phyloP scores from a whole-genome alignment of 2,113 vertebrate species.

The Xyliphius kryptos region DNA sequence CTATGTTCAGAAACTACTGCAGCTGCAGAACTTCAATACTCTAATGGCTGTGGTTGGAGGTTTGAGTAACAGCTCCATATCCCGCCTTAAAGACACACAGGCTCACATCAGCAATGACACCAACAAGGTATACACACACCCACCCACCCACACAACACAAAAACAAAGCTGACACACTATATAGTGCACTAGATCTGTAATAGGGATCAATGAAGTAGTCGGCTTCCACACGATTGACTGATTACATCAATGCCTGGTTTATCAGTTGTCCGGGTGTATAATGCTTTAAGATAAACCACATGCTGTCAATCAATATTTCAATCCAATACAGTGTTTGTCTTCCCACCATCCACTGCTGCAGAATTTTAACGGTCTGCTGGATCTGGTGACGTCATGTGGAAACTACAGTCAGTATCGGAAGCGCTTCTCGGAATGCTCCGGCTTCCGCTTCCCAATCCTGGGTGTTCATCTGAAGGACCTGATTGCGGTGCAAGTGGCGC shows the following conservation, averaged over 20 bases:
- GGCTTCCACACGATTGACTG: no score
- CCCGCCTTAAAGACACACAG: conserved; percentile 84
- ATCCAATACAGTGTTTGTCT: background rate
- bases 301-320: no score
- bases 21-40: conserved; percentile 89
- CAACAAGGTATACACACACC: conserved; percentile 67
- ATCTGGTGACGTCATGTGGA: conserved; percentile 78
- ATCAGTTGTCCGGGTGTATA: no score
- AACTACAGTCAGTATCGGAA: conserved; percentile 86
- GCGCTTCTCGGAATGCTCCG: conserved; percentile 71
- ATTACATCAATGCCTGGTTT: no score
- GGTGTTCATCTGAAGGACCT: conserved; percentile 87
- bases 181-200: no score
- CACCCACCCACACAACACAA: background rate
- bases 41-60: conserved; percentile 88
- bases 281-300: no score
- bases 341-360: conserved; percentile 30
- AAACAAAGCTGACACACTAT: background rate
- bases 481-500: conserved; percentile 79
- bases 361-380: conserved; percentile 69
- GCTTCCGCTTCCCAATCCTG: conserved; percentile 83
- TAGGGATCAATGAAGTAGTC: no score
- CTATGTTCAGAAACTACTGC: conserved; percentile 73
- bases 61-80: conserved; percentile 86
- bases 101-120: conserved; percentile 73